Percentiles rank a stretch among this genome's conserved stretches.
These are phyloP conservation scores for Pseudomyrmex sp. DNA, from an alignment of 1,140 invertebrate species.

Conservation along the genomic window DNA sequence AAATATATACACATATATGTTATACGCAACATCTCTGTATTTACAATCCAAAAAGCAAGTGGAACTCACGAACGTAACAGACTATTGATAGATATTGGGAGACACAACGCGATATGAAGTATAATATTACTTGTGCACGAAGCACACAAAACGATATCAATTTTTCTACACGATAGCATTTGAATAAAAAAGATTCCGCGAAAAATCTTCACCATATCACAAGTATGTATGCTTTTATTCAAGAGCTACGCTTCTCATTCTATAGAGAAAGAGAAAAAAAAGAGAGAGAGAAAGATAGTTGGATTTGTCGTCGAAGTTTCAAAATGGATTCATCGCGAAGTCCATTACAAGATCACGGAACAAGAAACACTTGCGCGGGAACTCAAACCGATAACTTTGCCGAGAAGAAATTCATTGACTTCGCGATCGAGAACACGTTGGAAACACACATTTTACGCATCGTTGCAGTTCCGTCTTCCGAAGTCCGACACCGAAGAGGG, in stretches of 20 bases:
- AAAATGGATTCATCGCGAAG: constrained; percentile 33
- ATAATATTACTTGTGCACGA: not conserved
- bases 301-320: constrained; percentile 46
- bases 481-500: not conserved
- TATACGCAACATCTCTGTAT: not conserved
- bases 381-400: constrained; percentile 38
- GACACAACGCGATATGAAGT: not conserved
- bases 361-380: constrained; percentile 14
- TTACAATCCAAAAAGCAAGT: not conserved
- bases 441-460: constrained; percentile 33
- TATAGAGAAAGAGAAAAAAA: too few species aligned
- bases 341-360: constrained; percentile 49
- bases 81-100: not conserved
- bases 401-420: constrained; percentile 42
- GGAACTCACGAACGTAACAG: not conserved
- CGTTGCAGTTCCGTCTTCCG: constrained; percentile 15
- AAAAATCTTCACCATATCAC: constrained; percentile 28
- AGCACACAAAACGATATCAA: not conserved
- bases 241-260: constrained; percentile 10
- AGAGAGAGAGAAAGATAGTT: constrained; percentile 8
- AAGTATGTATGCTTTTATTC: constrained; percentile 35
- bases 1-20: not conserved
- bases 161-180: not conserved
- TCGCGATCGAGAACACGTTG: constrained; percentile 20
- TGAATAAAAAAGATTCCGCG: constrained; percentile 20